Evolutionary conservation across 2,113 vertebrate species (phyloP).

Genomic region (Lepus americanus): DNA sequence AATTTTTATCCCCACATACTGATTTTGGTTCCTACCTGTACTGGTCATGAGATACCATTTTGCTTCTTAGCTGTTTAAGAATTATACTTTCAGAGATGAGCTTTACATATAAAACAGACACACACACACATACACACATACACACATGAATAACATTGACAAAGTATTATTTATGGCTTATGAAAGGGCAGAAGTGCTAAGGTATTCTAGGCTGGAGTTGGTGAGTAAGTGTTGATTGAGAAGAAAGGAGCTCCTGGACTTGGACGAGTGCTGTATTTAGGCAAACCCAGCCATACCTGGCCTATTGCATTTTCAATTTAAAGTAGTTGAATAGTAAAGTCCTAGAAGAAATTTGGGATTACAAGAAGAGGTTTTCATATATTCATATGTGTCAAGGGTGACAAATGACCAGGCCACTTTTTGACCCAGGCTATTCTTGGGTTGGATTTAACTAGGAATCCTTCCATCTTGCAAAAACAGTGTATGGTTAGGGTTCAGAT

Average conservation of each 20-base stretch:
- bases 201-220: not conserved
- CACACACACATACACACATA: not conserved
- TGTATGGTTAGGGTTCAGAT: not conserved
- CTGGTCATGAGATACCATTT: not conserved
- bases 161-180: not conserved
- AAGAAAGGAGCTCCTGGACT: not conserved
- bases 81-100: constrained; percentile 30
- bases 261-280: not conserved
- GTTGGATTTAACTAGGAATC: not conserved
- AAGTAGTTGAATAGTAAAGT: constrained; percentile 15
- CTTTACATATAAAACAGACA: not conserved
- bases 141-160: not conserved
- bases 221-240: not conserved
- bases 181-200: not conserved
- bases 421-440: not conserved
- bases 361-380: not conserved
- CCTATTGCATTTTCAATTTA: constrained; percentile 5
- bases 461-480: not conserved
- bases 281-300: not conserved
- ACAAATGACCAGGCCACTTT: not conserved
- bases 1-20: constrained; percentile 23
- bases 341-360: not conserved
- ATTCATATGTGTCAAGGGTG: not conserved
- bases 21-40: constrained; percentile 17
- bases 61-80: not conserved